Base-by-base conservation (phyloP, 2,797 vertebrate genomes). In the Esox masquinongy region DNA sequence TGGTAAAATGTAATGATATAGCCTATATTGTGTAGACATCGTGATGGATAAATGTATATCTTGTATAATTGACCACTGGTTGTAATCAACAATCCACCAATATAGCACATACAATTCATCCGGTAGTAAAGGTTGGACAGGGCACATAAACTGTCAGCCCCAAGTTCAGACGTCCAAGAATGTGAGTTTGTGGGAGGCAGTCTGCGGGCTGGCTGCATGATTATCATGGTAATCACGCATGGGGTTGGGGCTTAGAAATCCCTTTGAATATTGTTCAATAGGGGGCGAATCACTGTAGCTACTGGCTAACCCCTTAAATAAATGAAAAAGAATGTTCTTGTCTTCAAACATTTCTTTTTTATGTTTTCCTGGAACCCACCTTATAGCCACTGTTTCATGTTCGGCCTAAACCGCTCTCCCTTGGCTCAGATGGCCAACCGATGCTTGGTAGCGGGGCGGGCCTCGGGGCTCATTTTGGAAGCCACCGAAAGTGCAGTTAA, bases 221-320 rank as follows among this genome's bases (percentile, higher is more conserved):
- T 59, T 92, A 88, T 87, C 85, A 92, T 91, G 80, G 92, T 84
- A 91, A 93, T 91, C 83, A 64, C 85, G 73, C 50, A 82, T 22
- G 36, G 39, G 67, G 36, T 74, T 63, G 9, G 68, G 39, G 77
- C 73, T 68, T 69, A 86, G 85, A 87, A 85, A 85, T 83, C 79
- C 47, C 82, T 79, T 88, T 88, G 82, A 90, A 79, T 89, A 59
- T 59, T 59, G 56, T 74, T 59, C 67, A 39, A 75, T 69, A 47
- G 67, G 53, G 22, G 56, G 72, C 26, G 72, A 73, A 39, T 70
- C 73, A 24, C 74, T 26, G 68, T 71, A 36, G 51, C 53, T 59
- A 59, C 53, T 24, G 5, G 53, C 19, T 59, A 19, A 69, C n/a
- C 76, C 50, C 53, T 34, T 70, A 51, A 51, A 70, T 70, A 50